These are phyloP conservation scores for Pelecanoides urinatrix DNA, from an alignment of 2,113 vertebrate genomes.

Conservation along the genomic window DNA sequence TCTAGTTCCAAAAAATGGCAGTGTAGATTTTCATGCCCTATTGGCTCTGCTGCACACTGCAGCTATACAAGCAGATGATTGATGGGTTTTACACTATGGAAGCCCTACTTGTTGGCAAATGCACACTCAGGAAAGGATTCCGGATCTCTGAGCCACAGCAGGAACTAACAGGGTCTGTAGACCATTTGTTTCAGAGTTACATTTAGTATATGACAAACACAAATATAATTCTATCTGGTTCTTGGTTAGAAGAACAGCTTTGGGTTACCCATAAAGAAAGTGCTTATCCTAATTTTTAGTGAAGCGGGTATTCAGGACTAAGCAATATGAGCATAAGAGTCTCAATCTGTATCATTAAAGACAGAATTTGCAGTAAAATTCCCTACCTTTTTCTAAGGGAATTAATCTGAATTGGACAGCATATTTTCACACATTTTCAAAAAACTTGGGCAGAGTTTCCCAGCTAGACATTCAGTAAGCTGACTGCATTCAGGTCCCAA, in stretches of 20 bases:
- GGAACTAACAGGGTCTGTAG: background rate
- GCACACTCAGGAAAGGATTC: background rate
- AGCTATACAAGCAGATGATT: slow-evolving; percentile 29
- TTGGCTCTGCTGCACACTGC: background rate
- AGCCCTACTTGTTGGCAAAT: background rate
- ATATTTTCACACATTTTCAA: background rate
- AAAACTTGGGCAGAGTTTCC: background rate
- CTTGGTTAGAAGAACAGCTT: background rate
- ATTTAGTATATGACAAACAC: background rate
- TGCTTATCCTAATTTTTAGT: background rate
- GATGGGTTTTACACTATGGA: background rate
- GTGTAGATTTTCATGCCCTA: slow-evolving; percentile 12
- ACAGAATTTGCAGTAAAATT: background rate
- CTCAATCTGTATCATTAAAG: background rate
- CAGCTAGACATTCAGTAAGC: background rate
- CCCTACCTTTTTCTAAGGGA: background rate
- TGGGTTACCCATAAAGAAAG: background rate
- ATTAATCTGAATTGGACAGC: background rate
- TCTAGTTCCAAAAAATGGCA: background rate
- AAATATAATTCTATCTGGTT: background rate
- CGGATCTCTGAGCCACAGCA: background rate
- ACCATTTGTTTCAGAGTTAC: background rate
- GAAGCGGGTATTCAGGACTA: background rate
- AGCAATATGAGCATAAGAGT: background rate
- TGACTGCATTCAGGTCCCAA: background rate